These are phyloP conservation scores for Scomberomorus guttatus DNA, from an alignment of 2,797 vertebrate genomes.

Conservation along the genomic window DNA sequence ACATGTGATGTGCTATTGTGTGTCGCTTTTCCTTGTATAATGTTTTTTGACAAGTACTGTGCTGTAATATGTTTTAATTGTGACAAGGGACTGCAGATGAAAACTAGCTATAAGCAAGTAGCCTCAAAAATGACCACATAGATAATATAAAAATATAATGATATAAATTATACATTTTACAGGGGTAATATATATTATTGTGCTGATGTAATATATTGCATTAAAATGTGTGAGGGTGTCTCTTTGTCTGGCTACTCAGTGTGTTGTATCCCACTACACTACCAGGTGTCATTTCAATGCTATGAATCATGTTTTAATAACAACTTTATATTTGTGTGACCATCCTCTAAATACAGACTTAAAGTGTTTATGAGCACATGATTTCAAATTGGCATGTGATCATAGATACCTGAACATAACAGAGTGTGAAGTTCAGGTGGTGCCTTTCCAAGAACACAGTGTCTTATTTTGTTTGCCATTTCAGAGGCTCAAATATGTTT, in stretches of 20 bases:
- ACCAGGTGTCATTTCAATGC: neutral
- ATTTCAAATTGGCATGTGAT: constrained; percentile 16
- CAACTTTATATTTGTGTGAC: constrained; percentile 16
- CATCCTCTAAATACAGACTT: constrained; percentile 20
- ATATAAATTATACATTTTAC: neutral
- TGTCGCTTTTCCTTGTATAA: no score
- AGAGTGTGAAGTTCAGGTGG: neutral
- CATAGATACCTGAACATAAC: constrained; percentile 2
- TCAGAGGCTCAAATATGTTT: neutral
- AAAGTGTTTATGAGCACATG: constrained; percentile 7
- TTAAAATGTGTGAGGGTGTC: neutral
- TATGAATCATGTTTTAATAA: neutral
- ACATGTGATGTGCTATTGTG: no score
- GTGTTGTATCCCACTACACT: neutral
- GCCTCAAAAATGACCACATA: neutral
- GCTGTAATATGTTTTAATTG: no score
- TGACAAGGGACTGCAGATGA: no score
- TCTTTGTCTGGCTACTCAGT: neutral
- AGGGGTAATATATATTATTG: neutral
- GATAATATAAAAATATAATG: neutral
- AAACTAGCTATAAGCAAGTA: no score
- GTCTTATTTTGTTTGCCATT: constrained; percentile 6
- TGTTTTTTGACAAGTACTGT: no score
- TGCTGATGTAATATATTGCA: neutral
- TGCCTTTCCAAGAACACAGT: neutral